phyloP scores from a whole-genome alignment of 2,797 vertebrate genomes.

The Phalanger gymnotis region DNA sequence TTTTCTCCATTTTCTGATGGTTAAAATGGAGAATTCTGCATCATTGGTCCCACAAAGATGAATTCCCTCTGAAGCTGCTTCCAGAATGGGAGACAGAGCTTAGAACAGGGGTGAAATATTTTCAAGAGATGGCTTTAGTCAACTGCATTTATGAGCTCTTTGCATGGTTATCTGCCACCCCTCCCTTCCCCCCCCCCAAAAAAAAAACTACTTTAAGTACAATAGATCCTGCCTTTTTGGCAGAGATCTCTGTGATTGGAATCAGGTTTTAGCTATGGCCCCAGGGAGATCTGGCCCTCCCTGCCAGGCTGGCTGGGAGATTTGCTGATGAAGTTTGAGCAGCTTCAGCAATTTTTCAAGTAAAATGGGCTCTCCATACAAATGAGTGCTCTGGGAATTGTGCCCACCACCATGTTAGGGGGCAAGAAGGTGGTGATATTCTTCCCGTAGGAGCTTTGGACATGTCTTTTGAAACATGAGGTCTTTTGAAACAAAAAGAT shows the following conservation, averaged over 20 bases:
- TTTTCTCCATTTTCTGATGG: neutral
- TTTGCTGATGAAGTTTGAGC: neutral
- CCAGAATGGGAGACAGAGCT: neutral
- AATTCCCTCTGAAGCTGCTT: neutral
- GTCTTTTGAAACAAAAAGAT: neutral
- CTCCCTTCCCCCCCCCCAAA: too few species aligned
- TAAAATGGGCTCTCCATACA: neutral
- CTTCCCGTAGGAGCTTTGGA: neutral
- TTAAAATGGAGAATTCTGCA: neutral
- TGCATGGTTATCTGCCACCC: neutral
- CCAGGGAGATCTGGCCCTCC: too few species aligned
- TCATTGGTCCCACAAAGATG: neutral
- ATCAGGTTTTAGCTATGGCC: neutral
- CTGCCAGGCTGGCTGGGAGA: neutral
- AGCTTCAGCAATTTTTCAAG: neutral
- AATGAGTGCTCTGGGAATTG: too few species aligned
- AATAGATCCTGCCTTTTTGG: neutral
- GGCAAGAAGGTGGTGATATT: neutral
- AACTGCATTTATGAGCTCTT: neutral
- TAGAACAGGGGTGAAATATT: neutral
- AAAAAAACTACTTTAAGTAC: neutral
- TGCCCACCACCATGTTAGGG: neutral
- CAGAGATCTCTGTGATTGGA: neutral
- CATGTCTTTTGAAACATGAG: neutral
- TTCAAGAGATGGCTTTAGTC: neutral